Conservation (phyloP, 2,888 invertebrate genomes). For the Monoplex corrugatus region DNA sequence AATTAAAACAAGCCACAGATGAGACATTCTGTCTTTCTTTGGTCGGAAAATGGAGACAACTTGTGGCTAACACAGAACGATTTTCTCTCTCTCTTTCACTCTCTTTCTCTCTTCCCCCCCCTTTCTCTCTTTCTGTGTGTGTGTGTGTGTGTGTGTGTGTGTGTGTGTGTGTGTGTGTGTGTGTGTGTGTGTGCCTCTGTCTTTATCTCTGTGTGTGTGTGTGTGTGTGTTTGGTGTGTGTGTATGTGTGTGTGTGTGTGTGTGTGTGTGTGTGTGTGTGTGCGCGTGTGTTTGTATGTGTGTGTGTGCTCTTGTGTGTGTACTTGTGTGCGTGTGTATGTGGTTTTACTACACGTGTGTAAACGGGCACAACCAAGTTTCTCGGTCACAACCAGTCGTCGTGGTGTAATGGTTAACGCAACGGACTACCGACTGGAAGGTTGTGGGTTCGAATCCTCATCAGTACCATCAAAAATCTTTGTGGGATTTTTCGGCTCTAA, state of each 20-base stretch:
- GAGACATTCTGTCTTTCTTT: no score
- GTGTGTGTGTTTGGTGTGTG: not conserved
- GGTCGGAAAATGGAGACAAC: no score
- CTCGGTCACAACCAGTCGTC: not conserved
- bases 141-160: not conserved
- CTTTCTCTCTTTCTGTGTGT: no score
- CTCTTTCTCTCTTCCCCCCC: no score
- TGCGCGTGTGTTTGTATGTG: not conserved
- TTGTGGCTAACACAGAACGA: no score
- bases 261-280: not conserved
- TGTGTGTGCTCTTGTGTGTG: not conserved
- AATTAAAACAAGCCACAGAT: no score
- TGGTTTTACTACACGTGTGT: not conserved
- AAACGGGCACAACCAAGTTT: not conserved
- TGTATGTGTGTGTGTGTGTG: not conserved
- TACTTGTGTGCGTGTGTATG: not conserved
- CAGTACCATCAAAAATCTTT: no score
- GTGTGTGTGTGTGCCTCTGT: not conserved
- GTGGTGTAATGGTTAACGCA: not conserved
- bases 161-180: not conserved
- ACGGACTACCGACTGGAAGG: no score
- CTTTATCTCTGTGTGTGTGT: not conserved
- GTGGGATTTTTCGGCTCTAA: no score
- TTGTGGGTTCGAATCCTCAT: no score
- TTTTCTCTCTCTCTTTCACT: no score